These are phyloP conservation scores for Drosophila arawakana DNA, from an alignment of 1,140 invertebrate species.

Conservation along the genomic window DNA sequence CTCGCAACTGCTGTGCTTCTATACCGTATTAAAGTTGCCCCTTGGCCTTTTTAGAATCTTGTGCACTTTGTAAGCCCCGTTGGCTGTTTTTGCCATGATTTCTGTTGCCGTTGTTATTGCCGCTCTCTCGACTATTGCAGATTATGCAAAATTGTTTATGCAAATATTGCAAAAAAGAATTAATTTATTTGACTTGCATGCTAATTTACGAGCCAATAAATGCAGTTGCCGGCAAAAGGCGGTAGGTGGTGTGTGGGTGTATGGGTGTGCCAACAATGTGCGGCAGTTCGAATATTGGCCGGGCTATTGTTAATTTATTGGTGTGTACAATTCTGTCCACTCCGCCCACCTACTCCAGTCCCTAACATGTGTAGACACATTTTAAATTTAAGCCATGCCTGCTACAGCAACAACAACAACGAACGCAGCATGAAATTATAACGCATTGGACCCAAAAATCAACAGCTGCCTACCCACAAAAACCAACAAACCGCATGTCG, in stretches of 20 bases:
- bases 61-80: constrained; percentile 45
- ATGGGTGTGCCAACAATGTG: not conserved
- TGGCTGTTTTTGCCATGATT: constrained; percentile 56
- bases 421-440: constrained; percentile 70
- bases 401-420: constrained; percentile 21
- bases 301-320: constrained; percentile 79
- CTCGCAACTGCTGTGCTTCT: constrained; percentile 23
- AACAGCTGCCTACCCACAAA: constrained; percentile 77
- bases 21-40: constrained; percentile 34
- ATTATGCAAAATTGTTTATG: constrained; percentile 83
- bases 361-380: constrained; percentile 67
- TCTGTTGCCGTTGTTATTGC: constrained; percentile 30
- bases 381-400: constrained; percentile 71
- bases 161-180: constrained; percentile 82
- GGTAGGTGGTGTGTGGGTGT: constrained; percentile 5
- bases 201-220: constrained; percentile 82
- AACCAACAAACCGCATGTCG: constrained; percentile 77
- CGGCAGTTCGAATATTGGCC: constrained; percentile 40
- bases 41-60: constrained; percentile 51
- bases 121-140: constrained; percentile 65
- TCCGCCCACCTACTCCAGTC: constrained; percentile 6
- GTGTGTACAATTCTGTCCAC: constrained; percentile 32
- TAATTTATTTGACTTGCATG: constrained; percentile 82
- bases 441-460: constrained; percentile 79
- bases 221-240: constrained; percentile 42